Evolutionary conservation across 2,113 vertebrate species (phyloP).

Genomic region (Lamprologus callipterus): DNA sequence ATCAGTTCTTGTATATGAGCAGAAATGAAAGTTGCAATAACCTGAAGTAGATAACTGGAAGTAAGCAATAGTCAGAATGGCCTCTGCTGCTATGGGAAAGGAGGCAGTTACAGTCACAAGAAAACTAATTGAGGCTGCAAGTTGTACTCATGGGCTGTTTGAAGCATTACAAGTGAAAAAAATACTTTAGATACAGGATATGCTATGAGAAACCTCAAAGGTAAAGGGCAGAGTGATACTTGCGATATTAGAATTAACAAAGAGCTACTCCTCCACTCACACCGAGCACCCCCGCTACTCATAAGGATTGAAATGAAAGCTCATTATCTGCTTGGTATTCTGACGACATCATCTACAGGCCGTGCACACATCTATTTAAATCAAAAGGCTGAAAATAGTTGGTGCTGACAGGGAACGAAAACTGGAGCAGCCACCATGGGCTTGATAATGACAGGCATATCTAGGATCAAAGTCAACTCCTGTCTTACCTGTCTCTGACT

Average conservation of each 20-base stretch:
- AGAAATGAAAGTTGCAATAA: neutral
- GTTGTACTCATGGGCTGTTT: neutral
- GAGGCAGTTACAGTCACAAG: neutral
- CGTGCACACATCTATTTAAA: neutral
- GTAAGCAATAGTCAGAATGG: neutral
- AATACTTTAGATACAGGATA: neutral
- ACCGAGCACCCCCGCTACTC: neutral
- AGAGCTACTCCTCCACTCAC: neutral
- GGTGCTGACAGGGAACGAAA: slow-evolving; percentile 19
- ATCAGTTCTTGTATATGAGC: neutral
- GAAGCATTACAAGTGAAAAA: neutral
- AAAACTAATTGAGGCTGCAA: slow-evolving; percentile 26
- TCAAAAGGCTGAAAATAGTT: slow-evolving; percentile 40
- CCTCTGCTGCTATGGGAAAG: neutral
- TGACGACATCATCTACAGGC: neutral
- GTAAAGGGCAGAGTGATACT: neutral
- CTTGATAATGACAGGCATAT: slow-evolving; percentile 24
- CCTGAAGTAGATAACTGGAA: neutral
- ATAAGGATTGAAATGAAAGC: neutral
- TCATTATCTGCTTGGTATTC: slow-evolving; percentile 12
- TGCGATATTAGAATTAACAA: neutral
- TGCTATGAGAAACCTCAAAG: neutral
- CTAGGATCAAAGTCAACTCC: slow-evolving; percentile 23
- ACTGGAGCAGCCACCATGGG: slow-evolving; percentile 53
- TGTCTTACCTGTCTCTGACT: slow-evolving; percentile 1